Conservation (phyloP, 2,797 vertebrate species). For the Cirrhinus mrigala region DNA sequence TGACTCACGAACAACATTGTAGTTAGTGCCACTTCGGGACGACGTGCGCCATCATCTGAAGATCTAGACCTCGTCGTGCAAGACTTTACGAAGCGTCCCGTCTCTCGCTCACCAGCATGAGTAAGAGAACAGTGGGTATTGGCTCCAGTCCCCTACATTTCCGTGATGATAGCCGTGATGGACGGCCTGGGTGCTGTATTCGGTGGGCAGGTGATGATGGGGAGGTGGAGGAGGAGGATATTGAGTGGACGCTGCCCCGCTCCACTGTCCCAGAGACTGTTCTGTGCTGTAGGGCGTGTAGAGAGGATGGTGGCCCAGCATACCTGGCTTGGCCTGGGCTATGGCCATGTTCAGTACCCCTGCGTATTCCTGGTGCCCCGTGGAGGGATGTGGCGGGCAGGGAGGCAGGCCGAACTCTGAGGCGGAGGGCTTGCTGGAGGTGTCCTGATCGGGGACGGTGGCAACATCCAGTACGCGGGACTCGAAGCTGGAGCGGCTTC, state of each 20-base stretch:
- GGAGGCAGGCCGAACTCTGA: slow-evolving; percentile 65
- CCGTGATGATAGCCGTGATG: slow-evolving; percentile 85
- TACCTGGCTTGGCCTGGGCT: slow-evolving; percentile 79
- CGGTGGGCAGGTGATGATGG: slow-evolving; percentile 80
- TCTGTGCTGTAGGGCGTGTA: slow-evolving; percentile 83
- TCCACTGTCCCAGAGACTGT: slow-evolving; percentile 86
- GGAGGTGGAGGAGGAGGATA: slow-evolving; percentile 76
- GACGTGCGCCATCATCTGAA: not conserved
- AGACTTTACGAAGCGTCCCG: not conserved
- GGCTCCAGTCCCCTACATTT: slow-evolving; percentile 88
- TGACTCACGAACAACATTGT: slow-evolving; percentile 5
- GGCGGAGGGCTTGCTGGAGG: slow-evolving; percentile 68
- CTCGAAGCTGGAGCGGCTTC: slow-evolving; percentile 71
- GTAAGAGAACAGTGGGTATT: slow-evolving; percentile 90
- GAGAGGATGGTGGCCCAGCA: slow-evolving; percentile 79
- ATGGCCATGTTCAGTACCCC: slow-evolving; percentile 83
- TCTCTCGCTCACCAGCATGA: slow-evolving; percentile 86
- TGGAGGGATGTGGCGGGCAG: slow-evolving; percentile 71
- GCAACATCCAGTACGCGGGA: slow-evolving; percentile 80
- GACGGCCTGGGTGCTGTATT: slow-evolving; percentile 83
- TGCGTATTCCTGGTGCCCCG: slow-evolving; percentile 81
- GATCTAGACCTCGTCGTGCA: not conserved
- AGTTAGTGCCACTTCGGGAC: slow-evolving; percentile 29
- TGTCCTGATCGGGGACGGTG: slow-evolving; percentile 77
- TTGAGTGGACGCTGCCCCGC: slow-evolving; percentile 78